phyloP scores from a whole-genome alignment of 2,113 vertebrate genomes.

The Hemichromis elongatus region DNA sequence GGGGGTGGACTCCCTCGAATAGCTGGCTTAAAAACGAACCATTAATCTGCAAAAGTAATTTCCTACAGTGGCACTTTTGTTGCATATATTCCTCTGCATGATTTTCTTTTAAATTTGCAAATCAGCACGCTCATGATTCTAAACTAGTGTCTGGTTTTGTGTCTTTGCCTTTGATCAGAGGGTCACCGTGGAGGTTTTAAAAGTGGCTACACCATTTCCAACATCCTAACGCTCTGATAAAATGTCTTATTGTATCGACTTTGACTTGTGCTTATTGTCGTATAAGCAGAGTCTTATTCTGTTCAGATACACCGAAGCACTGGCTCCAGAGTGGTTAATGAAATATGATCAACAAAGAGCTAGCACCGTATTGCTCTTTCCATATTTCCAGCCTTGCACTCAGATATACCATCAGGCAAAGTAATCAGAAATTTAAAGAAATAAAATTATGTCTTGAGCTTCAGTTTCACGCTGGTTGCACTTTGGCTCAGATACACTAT shows the following conservation, averaged over 20 bases:
- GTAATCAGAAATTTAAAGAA: not conserved
- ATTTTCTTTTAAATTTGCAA: not conserved
- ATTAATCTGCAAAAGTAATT: not conserved
- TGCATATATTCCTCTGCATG: not conserved
- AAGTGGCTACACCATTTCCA: not conserved
- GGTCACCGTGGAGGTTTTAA: not conserved
- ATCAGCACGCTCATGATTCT: not conserved
- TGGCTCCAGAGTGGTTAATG: not conserved
- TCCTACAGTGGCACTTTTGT: not conserved
- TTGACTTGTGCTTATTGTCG: not conserved
- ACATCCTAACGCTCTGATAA: not conserved
- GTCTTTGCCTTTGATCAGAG: not conserved
- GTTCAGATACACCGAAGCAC: not conserved
- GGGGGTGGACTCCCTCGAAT: not conserved
- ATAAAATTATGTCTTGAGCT: not conserved
- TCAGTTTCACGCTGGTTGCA: not conserved
- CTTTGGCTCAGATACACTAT: not conserved
- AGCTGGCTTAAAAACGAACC: not conserved
- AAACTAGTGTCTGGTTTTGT: not conserved
- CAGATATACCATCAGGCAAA: not conserved
- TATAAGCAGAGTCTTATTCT: not conserved
- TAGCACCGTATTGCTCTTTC: not conserved
- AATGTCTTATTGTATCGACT: not conserved
- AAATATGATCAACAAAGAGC: not conserved
- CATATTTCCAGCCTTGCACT: not conserved